Conservation (phyloP, 1,140 invertebrate genomes). For the Helicorthomorpha holstii region DNA sequence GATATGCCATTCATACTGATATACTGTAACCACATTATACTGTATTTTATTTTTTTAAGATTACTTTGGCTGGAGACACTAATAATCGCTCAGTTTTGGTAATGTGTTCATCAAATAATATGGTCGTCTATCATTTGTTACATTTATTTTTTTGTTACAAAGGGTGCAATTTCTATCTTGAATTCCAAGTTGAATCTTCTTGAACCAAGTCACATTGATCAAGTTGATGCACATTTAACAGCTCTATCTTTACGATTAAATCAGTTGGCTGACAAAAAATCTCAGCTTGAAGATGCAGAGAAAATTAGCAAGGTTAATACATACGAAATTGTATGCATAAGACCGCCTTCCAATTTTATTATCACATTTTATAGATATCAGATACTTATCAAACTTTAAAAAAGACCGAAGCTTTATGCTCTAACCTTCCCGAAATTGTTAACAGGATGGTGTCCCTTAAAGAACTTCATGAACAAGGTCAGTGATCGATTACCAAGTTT, state of each 20-base stretch:
- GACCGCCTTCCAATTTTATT: neutral
- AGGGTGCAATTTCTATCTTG: conserved; percentile 51
- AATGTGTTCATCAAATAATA: neutral
- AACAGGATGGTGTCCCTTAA: conserved; percentile 66
- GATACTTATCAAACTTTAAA: conserved; percentile 74
- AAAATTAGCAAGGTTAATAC: conserved; percentile 50
- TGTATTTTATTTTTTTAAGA: too few species aligned
- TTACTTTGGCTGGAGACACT: neutral
- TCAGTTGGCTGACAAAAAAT: conserved; percentile 45
- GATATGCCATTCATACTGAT: too few species aligned
- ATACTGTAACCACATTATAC: too few species aligned
- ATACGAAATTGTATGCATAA: neutral
- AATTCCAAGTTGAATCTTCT: conserved; percentile 58
- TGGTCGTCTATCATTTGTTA: too few species aligned
- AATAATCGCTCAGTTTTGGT: neutral
- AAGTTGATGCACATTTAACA: conserved; percentile 56
- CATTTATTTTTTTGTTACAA: too few species aligned
- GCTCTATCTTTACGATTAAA: conserved; percentile 56
- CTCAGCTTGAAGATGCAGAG: conserved; percentile 49
- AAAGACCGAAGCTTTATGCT: conserved; percentile 58
- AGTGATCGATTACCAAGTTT: conserved; percentile 7
- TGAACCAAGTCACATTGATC: conserved; percentile 60
- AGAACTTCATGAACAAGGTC: conserved; percentile 75
- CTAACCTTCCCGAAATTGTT: conserved; percentile 58
- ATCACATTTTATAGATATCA: conserved; percentile 35